A percentile compares a stretch with the other conserved stretches of the same genome.
phyloP scores from a whole-genome alignment of 64 coral and sea anemone species.

The Dendrophyllia cribrosa region DNA sequence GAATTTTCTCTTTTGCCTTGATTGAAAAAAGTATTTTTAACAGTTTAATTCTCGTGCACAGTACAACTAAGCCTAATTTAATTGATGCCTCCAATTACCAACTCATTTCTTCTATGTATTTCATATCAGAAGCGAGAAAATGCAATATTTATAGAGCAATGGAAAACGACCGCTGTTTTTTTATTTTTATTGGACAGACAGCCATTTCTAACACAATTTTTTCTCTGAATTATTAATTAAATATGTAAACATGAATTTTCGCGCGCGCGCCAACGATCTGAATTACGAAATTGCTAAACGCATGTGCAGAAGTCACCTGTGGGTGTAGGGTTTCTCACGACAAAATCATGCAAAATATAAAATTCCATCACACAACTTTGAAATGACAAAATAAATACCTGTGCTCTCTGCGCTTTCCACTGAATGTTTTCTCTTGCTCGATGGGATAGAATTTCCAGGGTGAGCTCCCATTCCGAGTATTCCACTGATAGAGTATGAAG shows the following conservation, averaged over 20 bases:
- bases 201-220: background rate
- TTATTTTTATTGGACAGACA: background rate
- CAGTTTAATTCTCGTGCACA: too few relatives aligned
- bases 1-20: too few relatives aligned
- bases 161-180: too few relatives aligned
- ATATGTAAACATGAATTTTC: constrained; percentile 43
- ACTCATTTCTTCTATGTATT: too few relatives aligned
- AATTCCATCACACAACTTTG: constrained; percentile 40
- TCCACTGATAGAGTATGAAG: constrained; percentile 97
- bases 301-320: constrained; percentile 3
- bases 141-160: too few relatives aligned
- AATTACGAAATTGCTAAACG: background rate
- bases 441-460: constrained; percentile 42
- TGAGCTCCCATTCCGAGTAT: constrained; percentile 90
- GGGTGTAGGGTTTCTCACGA: constrained; percentile 8
- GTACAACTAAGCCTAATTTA: too few relatives aligned
- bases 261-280: constrained; percentile 45
- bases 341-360: background rate
- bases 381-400: constrained; percentile 65
- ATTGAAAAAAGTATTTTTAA: too few relatives aligned
- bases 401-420: constrained; percentile 97
- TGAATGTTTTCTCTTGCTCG: constrained; percentile 92
- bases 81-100: too few relatives aligned
- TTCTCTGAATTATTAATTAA: background rate
- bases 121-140: too few relatives aligned